Percentiles rank a stretch among this genome's conserved stretches.
Conservation (phyloP, 2,888 invertebrate genomes). For the Imbricaverruca yamaguchii region DNA sequence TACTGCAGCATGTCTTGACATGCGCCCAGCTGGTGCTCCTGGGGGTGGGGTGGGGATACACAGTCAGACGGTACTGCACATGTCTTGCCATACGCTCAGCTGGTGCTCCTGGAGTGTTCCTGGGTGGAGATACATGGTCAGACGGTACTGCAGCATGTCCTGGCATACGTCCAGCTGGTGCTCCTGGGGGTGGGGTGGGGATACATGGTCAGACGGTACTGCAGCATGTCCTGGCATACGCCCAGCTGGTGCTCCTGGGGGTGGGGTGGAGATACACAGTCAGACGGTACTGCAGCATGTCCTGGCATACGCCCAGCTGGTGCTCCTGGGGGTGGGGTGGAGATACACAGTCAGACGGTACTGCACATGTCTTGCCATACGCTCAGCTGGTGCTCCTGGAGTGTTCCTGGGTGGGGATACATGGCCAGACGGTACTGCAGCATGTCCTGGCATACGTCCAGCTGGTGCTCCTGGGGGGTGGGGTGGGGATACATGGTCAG, state of each 20-base stretch:
- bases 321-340: conserved; percentile 2
- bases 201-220: not conserved
- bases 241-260: not conserved
- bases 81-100: not conserved
- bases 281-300: no score
- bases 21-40: conserved; percentile 1
- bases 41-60: not conserved
- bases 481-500: no score
- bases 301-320: conserved; percentile 1
- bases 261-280: no score
- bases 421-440: no score
- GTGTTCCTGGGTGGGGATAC: no score
- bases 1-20: no score
- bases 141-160: not conserved
- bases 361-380: not conserved
- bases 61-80: not conserved
- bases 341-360: not conserved
- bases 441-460: no score
- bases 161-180: not conserved
- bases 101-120: not conserved
- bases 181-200: no score
- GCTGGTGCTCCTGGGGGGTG: no score
- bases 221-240: not conserved
- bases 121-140: no score
- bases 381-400: not conserved